Evolutionary conservation across 1,140 invertebrate species (phyloP).

Genomic region (Chymomyza costata): DNA sequence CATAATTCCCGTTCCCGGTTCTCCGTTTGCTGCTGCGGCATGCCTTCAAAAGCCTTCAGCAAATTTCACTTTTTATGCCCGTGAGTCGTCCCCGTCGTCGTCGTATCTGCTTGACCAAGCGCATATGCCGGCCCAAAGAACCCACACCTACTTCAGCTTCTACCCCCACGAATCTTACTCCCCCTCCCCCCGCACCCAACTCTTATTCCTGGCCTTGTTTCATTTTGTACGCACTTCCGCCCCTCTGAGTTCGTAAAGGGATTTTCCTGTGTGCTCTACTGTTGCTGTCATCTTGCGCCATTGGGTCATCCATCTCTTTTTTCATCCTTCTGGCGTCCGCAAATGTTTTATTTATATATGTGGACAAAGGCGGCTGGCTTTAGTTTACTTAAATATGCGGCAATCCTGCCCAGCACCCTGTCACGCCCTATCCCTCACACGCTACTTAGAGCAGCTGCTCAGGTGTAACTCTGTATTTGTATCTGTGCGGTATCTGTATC

Average conservation of each 20-base stretch:
- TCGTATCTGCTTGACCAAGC: constrained; percentile 67
- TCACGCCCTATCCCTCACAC: constrained; percentile 3
- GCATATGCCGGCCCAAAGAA: constrained; percentile 31
- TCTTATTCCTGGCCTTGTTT: constrained; percentile 36
- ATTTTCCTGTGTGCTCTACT: constrained; percentile 61
- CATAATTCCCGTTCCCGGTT: constrained; percentile 17
- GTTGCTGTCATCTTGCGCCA: constrained; percentile 65
- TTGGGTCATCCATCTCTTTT: constrained; percentile 68
- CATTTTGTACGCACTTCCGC: constrained; percentile 71
- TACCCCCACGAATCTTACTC: constrained; percentile 13
- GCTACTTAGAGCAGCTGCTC: constrained; percentile 26
- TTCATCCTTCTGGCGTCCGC: constrained; percentile 61
- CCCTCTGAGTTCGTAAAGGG: constrained; percentile 57
- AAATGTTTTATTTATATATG: constrained; percentile 74
- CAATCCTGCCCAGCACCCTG: constrained; percentile 3
- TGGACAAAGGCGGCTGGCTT: constrained; percentile 47
- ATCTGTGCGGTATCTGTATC: neutral
- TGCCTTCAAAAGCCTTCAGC: constrained; percentile 37
- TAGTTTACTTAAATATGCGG: constrained; percentile 65
- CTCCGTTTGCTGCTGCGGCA: constrained; percentile 22
- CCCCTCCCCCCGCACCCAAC: constrained; percentile 18
- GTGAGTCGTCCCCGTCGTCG: neutral
- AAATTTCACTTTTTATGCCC: neutral
- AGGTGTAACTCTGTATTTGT: constrained; percentile 29
- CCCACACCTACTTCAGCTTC: neutral